Percentiles rank a stretch among this genome's conserved stretches.
phyloP scores from a whole-genome alignment of 2,797 vertebrate genomes.

The Heterohyrax brucei region DNA sequence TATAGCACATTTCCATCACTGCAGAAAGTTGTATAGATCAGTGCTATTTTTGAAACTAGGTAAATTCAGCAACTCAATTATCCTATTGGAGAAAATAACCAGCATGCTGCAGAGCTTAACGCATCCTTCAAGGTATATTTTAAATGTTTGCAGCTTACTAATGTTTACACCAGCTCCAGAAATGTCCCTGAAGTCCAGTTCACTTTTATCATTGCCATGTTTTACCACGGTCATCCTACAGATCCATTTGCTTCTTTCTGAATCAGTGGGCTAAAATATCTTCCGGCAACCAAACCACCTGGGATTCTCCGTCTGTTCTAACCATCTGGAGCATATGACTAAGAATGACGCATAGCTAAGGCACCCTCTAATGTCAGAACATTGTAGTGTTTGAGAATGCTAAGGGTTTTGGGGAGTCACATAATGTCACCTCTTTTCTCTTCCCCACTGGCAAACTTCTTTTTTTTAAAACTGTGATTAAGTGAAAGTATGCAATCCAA shows the following conservation, averaged over 20 bases:
- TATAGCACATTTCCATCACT: not conserved
- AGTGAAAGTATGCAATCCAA: too few species aligned
- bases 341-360: not conserved
- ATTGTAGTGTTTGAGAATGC: not conserved
- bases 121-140: not conserved
- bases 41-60: not conserved
- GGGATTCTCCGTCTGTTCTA: not conserved
- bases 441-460: not conserved
- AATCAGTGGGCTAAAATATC: not conserved
- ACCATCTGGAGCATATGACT: not conserved
- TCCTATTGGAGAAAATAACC: constrained; percentile 23
- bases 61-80: not conserved
- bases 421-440: not conserved
- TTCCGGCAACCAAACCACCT: not conserved
- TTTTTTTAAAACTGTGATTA: too few species aligned
- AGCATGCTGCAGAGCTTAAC: not conserved
- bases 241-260: not conserved
- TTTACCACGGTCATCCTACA: not conserved
- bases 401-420: not conserved
- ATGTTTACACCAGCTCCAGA: not conserved
- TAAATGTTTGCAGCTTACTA: not conserved
- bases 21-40: not conserved
- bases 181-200: not conserved
- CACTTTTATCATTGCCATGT: not conserved
- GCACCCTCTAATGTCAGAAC: not conserved